These are phyloP conservation scores for Oopsacas minuta DNA, from an alignment of 37 sponge, comb jelly and placozoan genomes.

Conservation along the genomic window DNA sequence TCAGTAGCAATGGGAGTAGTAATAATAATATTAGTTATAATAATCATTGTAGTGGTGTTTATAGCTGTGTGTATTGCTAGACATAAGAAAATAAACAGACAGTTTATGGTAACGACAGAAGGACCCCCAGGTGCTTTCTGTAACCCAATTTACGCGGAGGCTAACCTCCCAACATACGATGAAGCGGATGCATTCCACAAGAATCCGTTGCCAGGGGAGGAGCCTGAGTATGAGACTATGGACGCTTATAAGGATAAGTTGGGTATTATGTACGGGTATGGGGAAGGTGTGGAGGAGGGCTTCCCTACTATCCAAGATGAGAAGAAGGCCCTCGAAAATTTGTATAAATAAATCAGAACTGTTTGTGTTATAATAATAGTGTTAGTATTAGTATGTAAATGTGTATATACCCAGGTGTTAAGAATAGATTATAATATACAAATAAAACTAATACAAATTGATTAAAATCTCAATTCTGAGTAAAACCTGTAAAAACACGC, in stretches of 20 bases:
- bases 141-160: background rate
- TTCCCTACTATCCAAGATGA: background rate
- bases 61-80: background rate
- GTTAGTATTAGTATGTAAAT: background rate
- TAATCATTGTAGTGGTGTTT: background rate
- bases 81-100: background rate
- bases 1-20: background rate
- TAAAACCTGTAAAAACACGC: too few relatives aligned
- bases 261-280: background rate
- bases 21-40: background rate
- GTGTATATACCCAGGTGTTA: background rate
- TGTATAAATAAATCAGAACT: background rate
- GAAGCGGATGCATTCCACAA: background rate
- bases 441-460: too few relatives aligned
- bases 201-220: background rate
- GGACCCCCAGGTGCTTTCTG: background rate
- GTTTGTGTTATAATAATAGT: background rate
- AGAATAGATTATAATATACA: too few relatives aligned
- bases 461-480: too few relatives aligned
- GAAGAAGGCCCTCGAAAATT: background rate
- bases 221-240: background rate
- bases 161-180: background rate
- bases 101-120: background rate
- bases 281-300: background rate
- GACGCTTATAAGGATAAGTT: background rate